Evolutionary conservation across 1,140 invertebrate genomes (phyloP).

Genomic region (Cotesia glomerata): DNA sequence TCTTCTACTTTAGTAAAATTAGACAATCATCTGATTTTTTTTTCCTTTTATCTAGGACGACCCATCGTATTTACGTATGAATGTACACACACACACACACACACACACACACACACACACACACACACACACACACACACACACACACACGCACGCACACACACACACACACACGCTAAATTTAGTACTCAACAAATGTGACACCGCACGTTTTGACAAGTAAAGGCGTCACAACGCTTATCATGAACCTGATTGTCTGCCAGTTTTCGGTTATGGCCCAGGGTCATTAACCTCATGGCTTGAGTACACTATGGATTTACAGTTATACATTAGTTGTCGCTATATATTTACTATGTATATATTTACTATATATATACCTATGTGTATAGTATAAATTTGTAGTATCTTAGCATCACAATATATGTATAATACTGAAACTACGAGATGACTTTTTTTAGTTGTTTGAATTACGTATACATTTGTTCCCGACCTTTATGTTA

Average conservation of each 20-base stretch:
- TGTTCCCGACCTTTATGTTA: constrained; percentile 4
- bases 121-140: no score
- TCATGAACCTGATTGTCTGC: constrained; percentile 1
- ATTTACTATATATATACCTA: not conserved
- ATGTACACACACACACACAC: no score
- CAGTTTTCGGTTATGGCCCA: constrained; percentile 14
- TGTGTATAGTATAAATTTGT: no score
- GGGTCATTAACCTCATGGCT: constrained; percentile 16
- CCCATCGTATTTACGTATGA: no score
- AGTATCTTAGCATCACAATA: constrained; percentile 3
- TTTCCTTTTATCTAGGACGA: no score
- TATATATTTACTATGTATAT: not conserved
- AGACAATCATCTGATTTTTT: no score
- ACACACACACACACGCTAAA: not conserved
- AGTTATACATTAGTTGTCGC: constrained; percentile 12
- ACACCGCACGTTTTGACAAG: not conserved
- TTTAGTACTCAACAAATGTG: not conserved
- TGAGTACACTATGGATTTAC: not conserved
- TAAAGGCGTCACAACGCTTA: not conserved
- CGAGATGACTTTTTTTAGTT: not conserved
- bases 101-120: no score
- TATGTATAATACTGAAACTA: not conserved
- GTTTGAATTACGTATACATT: not conserved
- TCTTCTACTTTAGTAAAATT: no score
- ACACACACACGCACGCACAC: no score